Conservation (phyloP, 1,140 invertebrate genomes). For the Linepithema humile region DNA sequence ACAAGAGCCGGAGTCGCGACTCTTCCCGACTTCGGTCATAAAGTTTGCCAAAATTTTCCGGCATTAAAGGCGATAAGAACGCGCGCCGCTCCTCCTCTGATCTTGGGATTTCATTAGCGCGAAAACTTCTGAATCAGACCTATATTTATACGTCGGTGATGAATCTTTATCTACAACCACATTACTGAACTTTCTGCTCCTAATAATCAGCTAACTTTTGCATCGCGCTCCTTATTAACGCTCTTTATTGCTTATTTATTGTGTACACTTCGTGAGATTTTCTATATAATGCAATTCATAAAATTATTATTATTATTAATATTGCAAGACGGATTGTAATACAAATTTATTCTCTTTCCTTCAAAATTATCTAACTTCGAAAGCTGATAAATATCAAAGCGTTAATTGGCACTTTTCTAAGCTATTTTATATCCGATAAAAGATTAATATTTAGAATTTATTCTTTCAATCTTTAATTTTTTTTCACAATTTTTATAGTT, state of each 20-base stretch:
- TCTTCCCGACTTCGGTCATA: conserved; percentile 39
- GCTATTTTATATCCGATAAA: background rate
- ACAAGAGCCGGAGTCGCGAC: conserved; percentile 16
- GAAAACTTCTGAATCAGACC: conserved; percentile 21
- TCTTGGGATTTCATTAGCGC: conserved; percentile 48
- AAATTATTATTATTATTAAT: conserved; percentile 4
- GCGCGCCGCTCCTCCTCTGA: conserved; percentile 20
- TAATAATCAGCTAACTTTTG: conserved; percentile 36
- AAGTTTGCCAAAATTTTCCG: conserved; percentile 52
- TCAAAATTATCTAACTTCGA: background rate
- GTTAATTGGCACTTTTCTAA: conserved; percentile 1
- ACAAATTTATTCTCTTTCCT: background rate
- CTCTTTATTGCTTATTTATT: conserved; percentile 1
- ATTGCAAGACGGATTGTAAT: background rate
- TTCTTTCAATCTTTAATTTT: background rate
- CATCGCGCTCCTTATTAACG: background rate
- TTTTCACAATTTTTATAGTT: background rate
- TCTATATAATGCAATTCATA: background rate
- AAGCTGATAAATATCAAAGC: background rate
- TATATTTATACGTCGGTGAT: conserved; percentile 24
- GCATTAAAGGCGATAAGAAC: conserved; percentile 46
- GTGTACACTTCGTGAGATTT: background rate
- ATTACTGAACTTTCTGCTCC: conserved; percentile 25
- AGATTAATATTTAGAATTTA: background rate
- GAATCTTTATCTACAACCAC: conserved; percentile 34